Percentiles rank a stretch among this genome's conserved stretches.
phyloP scores from a whole-genome alignment of 2,797 vertebrate species.

The Hafferia zeledoni region DNA sequence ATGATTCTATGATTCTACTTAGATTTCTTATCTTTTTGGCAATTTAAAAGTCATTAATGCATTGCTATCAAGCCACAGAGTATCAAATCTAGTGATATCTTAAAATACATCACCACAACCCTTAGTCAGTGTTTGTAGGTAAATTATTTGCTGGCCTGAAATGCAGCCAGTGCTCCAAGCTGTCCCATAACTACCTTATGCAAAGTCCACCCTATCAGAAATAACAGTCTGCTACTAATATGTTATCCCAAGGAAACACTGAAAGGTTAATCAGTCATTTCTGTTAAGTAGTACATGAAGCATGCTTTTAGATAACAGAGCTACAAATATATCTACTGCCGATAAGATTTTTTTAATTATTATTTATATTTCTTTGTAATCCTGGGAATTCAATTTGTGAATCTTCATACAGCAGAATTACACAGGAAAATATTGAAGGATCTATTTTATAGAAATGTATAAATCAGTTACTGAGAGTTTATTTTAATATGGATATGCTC shows the following conservation, averaged over 20 bases:
- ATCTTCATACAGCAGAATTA: background rate
- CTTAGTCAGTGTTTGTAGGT: background rate
- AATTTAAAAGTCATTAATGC: background rate
- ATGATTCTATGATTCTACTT: too few relatives aligned
- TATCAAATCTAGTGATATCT: background rate
- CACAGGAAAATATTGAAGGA: background rate
- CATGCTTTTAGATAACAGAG: background rate
- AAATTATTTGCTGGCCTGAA: background rate
- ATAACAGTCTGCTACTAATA: background rate
- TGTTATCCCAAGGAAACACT: background rate
- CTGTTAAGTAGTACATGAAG: background rate
- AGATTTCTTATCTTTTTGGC: background rate
- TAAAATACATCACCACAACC: background rate
- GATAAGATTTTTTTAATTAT: background rate
- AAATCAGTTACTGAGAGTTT: background rate
- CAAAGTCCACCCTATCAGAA: background rate
- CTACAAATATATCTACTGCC: background rate
- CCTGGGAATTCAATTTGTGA: background rate
- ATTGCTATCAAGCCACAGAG: background rate
- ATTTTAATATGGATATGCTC: background rate
- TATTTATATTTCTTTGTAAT: background rate
- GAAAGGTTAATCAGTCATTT: slow-evolving; percentile 10
- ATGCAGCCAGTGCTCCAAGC: background rate
- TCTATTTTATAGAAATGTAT: background rate
- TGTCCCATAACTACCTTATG: background rate